Percentiles rank a stretch among this genome's conserved stretches.
phyloP scores from a whole-genome alignment of 2,888 invertebrate genomes.

The Heteropelma amictum region DNA sequence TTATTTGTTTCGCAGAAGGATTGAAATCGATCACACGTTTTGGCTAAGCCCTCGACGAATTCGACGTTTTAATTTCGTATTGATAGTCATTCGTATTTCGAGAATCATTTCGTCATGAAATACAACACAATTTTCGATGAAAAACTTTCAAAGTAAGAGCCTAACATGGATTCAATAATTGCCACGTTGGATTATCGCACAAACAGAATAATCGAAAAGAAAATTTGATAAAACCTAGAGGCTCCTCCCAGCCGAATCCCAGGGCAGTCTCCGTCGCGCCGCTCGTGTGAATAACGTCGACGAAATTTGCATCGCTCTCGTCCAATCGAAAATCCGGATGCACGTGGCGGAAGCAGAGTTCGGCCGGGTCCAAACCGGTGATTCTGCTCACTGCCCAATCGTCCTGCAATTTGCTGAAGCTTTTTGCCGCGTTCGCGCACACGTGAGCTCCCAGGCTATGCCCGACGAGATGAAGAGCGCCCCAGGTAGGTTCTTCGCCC shows the following conservation, averaged over 20 bases:
- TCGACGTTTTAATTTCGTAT: too few species aligned
- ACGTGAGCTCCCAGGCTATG: slow-evolving; percentile 84
- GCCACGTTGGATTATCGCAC: too few species aligned
- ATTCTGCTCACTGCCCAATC: slow-evolving; percentile 70
- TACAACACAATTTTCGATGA: too few species aligned
- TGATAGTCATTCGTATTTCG: too few species aligned
- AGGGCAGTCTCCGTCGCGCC: slow-evolving; percentile 79
- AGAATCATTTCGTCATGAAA: too few species aligned
- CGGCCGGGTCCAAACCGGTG: slow-evolving; percentile 83
- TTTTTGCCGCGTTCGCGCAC: slow-evolving; percentile 80
- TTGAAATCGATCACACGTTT: too few species aligned
- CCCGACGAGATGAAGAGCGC: slow-evolving; percentile 80
- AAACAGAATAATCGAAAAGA: too few species aligned
- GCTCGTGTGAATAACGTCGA: slow-evolving; percentile 84
- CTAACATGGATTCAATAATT: too few species aligned
- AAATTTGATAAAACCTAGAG: too few species aligned
- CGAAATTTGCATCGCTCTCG: slow-evolving; percentile 80
- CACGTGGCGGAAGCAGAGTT: slow-evolving; percentile 81
- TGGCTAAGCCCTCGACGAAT: too few species aligned
- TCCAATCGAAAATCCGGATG: slow-evolving; percentile 79
- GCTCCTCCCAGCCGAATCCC: slow-evolving; percentile 81
- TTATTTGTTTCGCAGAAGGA: too few species aligned
- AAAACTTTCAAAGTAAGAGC: too few species aligned
- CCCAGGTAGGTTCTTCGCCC: slow-evolving; percentile 62
- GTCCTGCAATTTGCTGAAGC: slow-evolving; percentile 76